These are phyloP conservation scores for Leptonema lineaticorne DNA, from an alignment of 1,140 invertebrate genomes.

Conservation along the genomic window DNA sequence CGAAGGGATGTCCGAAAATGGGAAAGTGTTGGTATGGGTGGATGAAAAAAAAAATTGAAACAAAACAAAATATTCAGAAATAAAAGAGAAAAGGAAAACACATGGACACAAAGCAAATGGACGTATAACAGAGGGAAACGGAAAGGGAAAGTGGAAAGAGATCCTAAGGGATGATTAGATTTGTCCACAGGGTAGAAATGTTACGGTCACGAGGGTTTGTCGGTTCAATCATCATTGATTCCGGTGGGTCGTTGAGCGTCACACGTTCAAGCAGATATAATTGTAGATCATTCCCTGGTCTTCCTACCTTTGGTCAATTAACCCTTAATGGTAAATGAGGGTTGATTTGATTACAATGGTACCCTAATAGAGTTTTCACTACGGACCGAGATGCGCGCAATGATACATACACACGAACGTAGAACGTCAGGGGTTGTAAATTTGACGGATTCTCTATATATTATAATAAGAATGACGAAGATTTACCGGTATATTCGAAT, in stretches of 20 bases:
- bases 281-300: constrained; percentile 9
- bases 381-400: background rate
- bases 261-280: constrained; percentile 11
- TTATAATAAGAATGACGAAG: no score
- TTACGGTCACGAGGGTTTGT: background rate
- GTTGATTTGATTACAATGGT: constrained; percentile 28
- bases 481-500: no score
- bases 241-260: background rate
- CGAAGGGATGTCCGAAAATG: no score
- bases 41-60: no score
- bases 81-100: no score
- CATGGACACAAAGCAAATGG: no score
- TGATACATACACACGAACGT: background rate
- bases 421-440: no score
- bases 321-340: constrained; percentile 26
- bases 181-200: no score
- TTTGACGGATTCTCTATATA: no score
- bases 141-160: background rate
- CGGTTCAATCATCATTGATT: constrained; percentile 20
- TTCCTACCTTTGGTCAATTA: constrained; percentile 23
- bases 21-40: no score
- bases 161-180: background rate
- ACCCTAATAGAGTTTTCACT: constrained; percentile 23
- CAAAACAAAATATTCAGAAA: no score
- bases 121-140: no score